Percentiles rank a stretch among this genome's conserved stretches.
phyloP scores from a whole-genome alignment of 2,797 vertebrate species.

The Sebastes goodei region DNA sequence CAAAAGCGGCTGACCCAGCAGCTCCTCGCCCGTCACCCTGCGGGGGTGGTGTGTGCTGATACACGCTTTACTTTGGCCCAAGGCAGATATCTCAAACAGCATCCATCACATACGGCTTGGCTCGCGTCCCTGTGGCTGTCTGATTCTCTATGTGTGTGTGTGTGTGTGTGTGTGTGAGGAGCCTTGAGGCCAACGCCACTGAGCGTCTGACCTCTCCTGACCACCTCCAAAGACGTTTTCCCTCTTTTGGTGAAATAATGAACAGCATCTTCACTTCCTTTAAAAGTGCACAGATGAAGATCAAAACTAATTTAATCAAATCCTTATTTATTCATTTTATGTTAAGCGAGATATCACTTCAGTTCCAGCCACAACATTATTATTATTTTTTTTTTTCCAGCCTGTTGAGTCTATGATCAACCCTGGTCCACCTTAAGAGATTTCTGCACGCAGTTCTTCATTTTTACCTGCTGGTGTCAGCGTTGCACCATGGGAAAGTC shows the following conservation, averaged over 20 bases:
- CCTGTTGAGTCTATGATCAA: neutral
- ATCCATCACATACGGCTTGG: constrained; percentile 22
- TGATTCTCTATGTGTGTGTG: neutral
- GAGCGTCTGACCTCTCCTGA: neutral
- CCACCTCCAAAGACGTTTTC: neutral
- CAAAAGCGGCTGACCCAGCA: neutral
- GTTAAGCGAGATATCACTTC: neutral
- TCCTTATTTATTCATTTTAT: neutral
- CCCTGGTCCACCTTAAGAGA: constrained; percentile 74
- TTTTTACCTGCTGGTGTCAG: constrained; percentile 64
- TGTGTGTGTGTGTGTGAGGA: neutral
- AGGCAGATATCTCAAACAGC: neutral
- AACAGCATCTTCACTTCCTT: neutral
- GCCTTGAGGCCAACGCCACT: neutral
- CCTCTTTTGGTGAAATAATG: neutral
- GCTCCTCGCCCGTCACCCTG: neutral
- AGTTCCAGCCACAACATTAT: neutral
- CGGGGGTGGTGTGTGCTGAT: neutral
- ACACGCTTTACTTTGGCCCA: constrained; percentile 14
- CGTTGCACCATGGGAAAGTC: constrained; percentile 30
- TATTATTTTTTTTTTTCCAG: neutral
- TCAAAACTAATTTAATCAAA: neutral
- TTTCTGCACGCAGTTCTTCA: constrained; percentile 38
- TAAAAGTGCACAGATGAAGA: neutral
- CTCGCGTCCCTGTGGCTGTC: neutral